These are phyloP conservation scores for Sarcophaga bullata DNA, from an alignment of 1,140 invertebrate genomes.

Conservation along the genomic window DNA sequence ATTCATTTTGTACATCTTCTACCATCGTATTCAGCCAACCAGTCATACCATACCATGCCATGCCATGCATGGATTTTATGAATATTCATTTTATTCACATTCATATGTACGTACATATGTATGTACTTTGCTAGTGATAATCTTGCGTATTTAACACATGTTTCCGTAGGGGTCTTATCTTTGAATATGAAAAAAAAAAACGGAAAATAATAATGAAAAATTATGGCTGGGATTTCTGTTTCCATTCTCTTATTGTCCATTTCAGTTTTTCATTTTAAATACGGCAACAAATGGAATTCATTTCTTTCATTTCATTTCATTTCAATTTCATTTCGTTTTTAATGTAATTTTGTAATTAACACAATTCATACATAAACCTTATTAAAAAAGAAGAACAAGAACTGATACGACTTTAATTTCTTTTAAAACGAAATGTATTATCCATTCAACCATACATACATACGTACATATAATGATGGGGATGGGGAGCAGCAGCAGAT, in stretches of 20 bases:
- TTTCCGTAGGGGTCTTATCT: slow-evolving; percentile 25
- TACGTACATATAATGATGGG: no score
- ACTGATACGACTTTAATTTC: not conserved
- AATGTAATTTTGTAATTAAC: slow-evolving; percentile 25
- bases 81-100: no score
- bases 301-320: no score
- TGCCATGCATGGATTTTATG: no score
- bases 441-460: no score
- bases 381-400: not conserved
- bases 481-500: no score
- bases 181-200: not conserved
- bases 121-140: not conserved
- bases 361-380: slow-evolving; percentile 11
- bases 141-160: slow-evolving; percentile 21
- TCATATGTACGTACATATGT: not conserved
- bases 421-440: not conserved
- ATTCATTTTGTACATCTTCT: no score
- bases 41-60: no score
- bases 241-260: not conserved
- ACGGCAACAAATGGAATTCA: no score
- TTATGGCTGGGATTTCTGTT: not conserved
- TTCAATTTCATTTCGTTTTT: not conserved
- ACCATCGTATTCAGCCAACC: no score
- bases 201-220: slow-evolving; percentile 4
- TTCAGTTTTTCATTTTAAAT: no score